Base-by-base conservation (phyloP, 2,113 vertebrate species). In the Tyto alba region DNA sequence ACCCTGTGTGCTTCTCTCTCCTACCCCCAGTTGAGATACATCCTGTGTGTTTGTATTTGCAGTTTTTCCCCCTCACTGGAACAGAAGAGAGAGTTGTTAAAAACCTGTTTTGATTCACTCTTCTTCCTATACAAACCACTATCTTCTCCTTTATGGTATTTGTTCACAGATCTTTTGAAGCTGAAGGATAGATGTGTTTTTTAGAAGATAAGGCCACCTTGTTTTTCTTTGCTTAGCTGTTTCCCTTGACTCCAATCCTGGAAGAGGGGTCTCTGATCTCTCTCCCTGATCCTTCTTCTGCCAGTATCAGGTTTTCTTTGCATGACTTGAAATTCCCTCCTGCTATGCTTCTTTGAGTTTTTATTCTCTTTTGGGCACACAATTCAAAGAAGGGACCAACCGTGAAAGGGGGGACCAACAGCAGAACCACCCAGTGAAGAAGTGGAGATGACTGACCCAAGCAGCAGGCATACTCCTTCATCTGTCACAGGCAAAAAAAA, bases 21-120 rank as follows among this genome's bases (percentile, higher is more conserved):
- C 63, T 55, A 2, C 32, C 64, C 62, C 52, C 21, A 22, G 0
- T 48, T 13, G 59, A 67, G 71, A 87, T 17, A 27, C 93, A 93
- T 93, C 94, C 95, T 84, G 20, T 36, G 64, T 83, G 71, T 82
- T 87, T 95, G 71, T 80, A 32, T 95, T 92, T 85, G 43, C 74
- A 56, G 36, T 9, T 84, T 77, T 20, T 3, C 16, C 16, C 47
- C 69, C 41, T 59, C 40, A 12, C 12, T 73, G 69, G 29, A 82
- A 38, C 45, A 77, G 66, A 66, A 62, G 75, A 66, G 47, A 75
- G 67, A 47, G 62, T 38, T 87, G 92, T 78, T 87, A 69, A 95
- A 80, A 34, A 48, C 9, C 50, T 89, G 38, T 25, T 85, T 87
- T 85, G 8, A 55, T 85, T 91, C 63, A 25, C n/a, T 87, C n/a